These are phyloP conservation scores for Hemicentrotus pulcherrimus DNA, from an alignment of 35 echinoderm and acorn worm genomes.

Conservation along the genomic window DNA sequence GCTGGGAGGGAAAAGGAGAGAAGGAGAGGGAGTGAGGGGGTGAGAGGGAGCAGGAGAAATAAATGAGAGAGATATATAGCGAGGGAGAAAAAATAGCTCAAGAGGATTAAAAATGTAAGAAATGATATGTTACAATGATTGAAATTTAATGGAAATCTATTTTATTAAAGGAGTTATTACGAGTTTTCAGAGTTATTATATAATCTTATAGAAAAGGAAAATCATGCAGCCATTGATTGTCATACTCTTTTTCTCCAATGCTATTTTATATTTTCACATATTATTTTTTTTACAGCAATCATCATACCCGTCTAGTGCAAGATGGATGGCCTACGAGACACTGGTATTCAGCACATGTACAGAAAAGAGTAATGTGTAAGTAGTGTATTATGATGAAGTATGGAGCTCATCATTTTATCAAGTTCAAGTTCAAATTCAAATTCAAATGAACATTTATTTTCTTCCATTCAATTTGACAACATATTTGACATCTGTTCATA, in stretches of 20 bases:
- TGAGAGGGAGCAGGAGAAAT: no score
- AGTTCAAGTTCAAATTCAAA: no score
- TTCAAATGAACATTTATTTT: no score
- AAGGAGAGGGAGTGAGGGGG: background rate
- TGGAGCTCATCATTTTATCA: background rate
- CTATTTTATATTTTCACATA: background rate
- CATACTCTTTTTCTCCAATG: background rate
- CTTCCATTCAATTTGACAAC: no score
- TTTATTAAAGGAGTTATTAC: background rate
- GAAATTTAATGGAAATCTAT: background rate
- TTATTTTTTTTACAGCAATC: background rate
- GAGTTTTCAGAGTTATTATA: background rate
- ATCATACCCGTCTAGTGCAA: background rate
- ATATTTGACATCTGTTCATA: no score
- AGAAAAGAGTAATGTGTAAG: conserved; percentile 65
- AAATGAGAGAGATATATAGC: no score
- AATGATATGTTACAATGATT: background rate
- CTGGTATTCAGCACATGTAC: conserved; percentile 54
- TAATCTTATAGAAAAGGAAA: background rate
- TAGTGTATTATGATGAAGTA: background rate
- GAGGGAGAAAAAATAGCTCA: background rate
- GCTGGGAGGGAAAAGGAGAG: no score
- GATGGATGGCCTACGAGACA: conserved; percentile 62
- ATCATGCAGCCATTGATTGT: background rate
- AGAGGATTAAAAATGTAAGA: background rate